Base-by-base conservation (phyloP, 2,888 invertebrate species). In the Dolomedes plantarius region DNA sequence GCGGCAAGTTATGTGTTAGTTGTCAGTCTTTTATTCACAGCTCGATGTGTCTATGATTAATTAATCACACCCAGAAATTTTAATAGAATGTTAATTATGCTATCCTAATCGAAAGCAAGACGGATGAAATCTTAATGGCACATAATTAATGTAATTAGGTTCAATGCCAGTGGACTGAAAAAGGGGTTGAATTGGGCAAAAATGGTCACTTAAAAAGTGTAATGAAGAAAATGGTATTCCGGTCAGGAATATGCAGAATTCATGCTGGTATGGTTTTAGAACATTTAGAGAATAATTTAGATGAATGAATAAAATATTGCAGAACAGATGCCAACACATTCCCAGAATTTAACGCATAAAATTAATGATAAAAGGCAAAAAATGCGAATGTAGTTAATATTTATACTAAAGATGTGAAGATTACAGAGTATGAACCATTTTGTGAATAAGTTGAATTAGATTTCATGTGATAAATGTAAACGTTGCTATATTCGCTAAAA, bases 121-220 rank as follows among this genome's bases (percentile, higher is more conserved):
- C 7, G 23, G 56, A 23, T 56, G 56, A 19, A 23, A 23, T 56
- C 23, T 1, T 56, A 56, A 56, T 56, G 23, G 2, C 11, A 23
- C 23, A 19, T 56, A 56, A 56, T 56, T 56, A 56, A 56, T 56
- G 56, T 56, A 56, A 56, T 56, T 56, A 56, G 46, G 46, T 46
- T 16, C 46, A 46, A 16, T 46, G 46, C 36, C 5, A 36, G 36
- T 7, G 36, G 36, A 5, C 36, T 36, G 46, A 46, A 16, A 46
- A 46, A 16, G 16, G 46, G 46, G 16, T 6, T 2, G 13, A 46
- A 9, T 46, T 46, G 7, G 6, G 16, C 16, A 46, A 46, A 46
- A 46, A 9, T 11, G 46, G 9, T 16, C 46, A 46, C 11, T 16
- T 16, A 7, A 46, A 46, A 46, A 46, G 46, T 16, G 16, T 46